phyloP scores from a whole-genome alignment of 2,888 invertebrate species.

The Brachylomia viminalis region DNA sequence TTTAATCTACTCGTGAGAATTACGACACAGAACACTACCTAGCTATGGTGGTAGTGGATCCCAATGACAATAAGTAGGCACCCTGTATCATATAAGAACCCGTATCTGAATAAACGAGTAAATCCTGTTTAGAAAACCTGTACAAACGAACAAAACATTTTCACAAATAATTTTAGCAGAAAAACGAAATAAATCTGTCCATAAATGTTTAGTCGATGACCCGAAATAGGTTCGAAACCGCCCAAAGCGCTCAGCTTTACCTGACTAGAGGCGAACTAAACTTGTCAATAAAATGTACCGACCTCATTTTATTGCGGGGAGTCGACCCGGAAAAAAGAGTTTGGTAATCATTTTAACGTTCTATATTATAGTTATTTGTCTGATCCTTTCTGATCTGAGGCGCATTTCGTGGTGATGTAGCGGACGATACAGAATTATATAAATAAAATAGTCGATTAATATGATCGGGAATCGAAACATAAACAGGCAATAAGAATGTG shows the following conservation, averaged over 20 bases:
- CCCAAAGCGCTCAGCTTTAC: slow-evolving; percentile 64
- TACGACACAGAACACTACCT: background rate
- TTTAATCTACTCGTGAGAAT: background rate
- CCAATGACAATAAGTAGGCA: background rate
- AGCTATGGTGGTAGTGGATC: background rate
- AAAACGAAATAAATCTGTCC: slow-evolving; percentile 58
- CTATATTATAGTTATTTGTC: slow-evolving; percentile 47
- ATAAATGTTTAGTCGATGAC: slow-evolving; percentile 57
- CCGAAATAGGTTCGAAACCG: slow-evolving; percentile 59
- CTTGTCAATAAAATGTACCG: slow-evolving; percentile 72
- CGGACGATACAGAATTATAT: background rate
- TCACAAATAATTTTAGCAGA: slow-evolving; percentile 26
- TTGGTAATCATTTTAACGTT: slow-evolving; percentile 64
- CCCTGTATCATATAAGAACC: background rate
- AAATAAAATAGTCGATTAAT: background rate
- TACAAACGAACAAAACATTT: slow-evolving; percentile 40
- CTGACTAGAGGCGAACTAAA: slow-evolving; percentile 62
- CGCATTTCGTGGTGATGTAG: slow-evolving; percentile 26
- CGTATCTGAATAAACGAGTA: background rate
- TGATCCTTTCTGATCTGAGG: slow-evolving; percentile 33
- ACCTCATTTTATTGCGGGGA: slow-evolving; percentile 71
- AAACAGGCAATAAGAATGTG: background rate
- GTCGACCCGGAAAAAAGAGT: slow-evolving; percentile 68
- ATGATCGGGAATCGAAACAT: background rate
- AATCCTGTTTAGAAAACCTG: background rate